These are phyloP conservation scores for Venustaconcha ellipsiformis DNA, from an alignment of 1,140 invertebrate genomes.

Conservation along the genomic window DNA sequence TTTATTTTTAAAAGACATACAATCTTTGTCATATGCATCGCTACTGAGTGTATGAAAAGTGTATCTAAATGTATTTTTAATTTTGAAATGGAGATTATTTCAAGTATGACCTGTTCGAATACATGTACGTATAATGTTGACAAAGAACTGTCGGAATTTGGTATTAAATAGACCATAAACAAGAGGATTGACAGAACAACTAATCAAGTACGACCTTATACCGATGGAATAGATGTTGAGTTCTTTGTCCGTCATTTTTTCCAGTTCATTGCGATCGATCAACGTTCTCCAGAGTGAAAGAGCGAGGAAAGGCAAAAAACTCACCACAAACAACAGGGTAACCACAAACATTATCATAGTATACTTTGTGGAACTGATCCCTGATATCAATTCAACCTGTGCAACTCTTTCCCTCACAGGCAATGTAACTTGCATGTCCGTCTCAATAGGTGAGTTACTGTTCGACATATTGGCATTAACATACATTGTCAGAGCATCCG, in stretches of 20 bases:
- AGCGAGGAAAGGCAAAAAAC: slow-evolving; percentile 20
- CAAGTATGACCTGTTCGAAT: not conserved
- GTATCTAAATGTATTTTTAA: no score
- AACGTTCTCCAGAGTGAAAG: slow-evolving; percentile 10
- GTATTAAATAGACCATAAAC: slow-evolving; percentile 48
- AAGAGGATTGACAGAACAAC: slow-evolving; percentile 38
- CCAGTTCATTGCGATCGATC: slow-evolving; percentile 2
- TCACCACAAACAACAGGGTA: slow-evolving; percentile 21
- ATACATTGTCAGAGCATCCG: not conserved
- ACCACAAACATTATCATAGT: slow-evolving; percentile 27
- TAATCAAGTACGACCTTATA: slow-evolving; percentile 40
- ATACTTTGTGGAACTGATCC: slow-evolving; percentile 3
- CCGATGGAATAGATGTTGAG: slow-evolving; percentile 41
- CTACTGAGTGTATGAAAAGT: no score
- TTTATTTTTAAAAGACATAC: no score
- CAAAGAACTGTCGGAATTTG: slow-evolving; percentile 31
- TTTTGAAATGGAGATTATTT: no score
- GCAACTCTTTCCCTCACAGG: not conserved
- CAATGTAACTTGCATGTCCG: not conserved
- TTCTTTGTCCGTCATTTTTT: slow-evolving; percentile 13
- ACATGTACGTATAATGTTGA: slow-evolving; percentile 5
- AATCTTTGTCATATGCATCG: no score
- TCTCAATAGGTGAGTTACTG: not conserved
- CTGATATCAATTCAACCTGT: slow-evolving; percentile 5
- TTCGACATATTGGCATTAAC: not conserved